Percentiles rank a stretch among this genome's conserved stretches.
Conservation (phyloP, 2,113 vertebrate species). For the Cnemophilus loriae region DNA sequence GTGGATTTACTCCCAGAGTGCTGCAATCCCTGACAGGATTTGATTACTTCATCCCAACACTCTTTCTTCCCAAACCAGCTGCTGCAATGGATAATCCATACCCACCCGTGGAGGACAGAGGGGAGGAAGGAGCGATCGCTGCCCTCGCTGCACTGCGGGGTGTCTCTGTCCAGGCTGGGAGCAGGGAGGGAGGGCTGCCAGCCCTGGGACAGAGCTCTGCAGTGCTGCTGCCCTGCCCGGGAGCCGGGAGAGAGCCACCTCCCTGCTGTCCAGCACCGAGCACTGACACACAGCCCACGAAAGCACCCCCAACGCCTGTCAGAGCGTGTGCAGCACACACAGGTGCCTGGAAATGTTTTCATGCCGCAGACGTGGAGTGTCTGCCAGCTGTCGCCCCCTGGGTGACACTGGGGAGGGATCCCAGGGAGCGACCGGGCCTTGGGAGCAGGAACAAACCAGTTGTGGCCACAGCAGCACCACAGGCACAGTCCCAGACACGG, state of each 20-base stretch:
- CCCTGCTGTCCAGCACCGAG: background rate
- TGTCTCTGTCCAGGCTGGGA: background rate
- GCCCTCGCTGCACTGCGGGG: background rate
- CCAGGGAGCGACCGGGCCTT: background rate
- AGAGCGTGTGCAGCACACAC: background rate
- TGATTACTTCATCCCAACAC: background rate
- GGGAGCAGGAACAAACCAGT: background rate
- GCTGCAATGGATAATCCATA: background rate
- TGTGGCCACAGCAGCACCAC: background rate
- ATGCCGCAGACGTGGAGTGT: rapidly evolving
- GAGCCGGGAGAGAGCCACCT: background rate
- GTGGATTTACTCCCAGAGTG: background rate
- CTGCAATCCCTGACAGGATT: background rate
- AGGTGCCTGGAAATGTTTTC: background rate
- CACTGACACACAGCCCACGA: background rate
- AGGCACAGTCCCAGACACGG: background rate
- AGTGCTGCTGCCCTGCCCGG: rapidly evolving
- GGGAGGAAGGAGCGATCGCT: background rate
- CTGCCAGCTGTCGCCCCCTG: background rate
- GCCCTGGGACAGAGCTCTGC: background rate
- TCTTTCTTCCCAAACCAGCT: background rate
- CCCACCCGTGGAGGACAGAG: rapidly evolving
- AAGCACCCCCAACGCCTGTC: background rate
- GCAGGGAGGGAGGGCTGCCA: background rate
- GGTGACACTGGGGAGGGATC: background rate